Evolutionary conservation across 2,113 vertebrate species (phyloP).

Genomic region (Lycocorax pyrrhopterus): DNA sequence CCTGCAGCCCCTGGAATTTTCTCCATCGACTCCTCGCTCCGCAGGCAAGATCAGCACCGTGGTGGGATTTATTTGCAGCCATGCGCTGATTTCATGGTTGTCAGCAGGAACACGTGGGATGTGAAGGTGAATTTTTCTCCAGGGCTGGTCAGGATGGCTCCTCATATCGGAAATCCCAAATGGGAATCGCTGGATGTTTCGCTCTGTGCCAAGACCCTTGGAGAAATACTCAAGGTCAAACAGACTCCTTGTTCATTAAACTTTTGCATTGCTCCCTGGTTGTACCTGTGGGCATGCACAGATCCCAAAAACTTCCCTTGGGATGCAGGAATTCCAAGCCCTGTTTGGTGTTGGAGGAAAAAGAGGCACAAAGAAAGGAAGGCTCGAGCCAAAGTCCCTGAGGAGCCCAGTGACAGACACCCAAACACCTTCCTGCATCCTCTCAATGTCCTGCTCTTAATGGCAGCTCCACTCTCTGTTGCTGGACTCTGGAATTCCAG

Average conservation of each 20-base stretch:
- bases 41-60: background rate
- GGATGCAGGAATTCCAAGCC: background rate
- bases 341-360: background rate
- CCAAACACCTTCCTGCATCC: background rate
- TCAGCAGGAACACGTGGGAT: background rate
- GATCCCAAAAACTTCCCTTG: background rate
- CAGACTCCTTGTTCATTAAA: background rate
- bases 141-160: background rate
- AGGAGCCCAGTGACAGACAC: background rate
- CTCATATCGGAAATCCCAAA: rapidly evolving
- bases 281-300: background rate
- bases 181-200: background rate
- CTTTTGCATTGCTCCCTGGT: rapidly evolving
- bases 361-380: background rate
- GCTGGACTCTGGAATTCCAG: background rate
- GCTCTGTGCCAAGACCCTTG: background rate
- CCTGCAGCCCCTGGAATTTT: background rate
- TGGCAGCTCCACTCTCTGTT: rapidly evolving
- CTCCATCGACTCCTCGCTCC: rapidly evolving
- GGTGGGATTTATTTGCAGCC: background rate
- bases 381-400: rapidly evolving
- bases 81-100: background rate
- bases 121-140: background rate
- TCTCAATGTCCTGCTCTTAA: background rate
- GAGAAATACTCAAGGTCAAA: slow-evolving; percentile 9